Conservation (phyloP, 2,888 invertebrate genomes). For the Lysandra coridon region DNA sequence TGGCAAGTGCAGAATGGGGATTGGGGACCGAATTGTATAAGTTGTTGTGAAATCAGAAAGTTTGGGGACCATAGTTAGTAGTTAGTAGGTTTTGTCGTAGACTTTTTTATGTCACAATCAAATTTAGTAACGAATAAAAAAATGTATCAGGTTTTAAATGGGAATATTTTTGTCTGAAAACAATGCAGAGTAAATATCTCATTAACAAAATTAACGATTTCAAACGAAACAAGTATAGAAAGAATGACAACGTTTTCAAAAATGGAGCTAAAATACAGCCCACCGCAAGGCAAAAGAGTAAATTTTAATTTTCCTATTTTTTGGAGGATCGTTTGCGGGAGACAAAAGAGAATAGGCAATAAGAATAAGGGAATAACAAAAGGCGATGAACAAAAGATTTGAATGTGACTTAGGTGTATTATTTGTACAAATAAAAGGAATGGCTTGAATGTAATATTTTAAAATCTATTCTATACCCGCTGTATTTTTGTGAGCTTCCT, state of each 20-base stretch:
- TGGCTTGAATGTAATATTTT: background rate
- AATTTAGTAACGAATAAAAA: no score
- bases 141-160: no score
- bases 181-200: background rate
- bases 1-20: no score
- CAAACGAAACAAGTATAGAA: background rate
- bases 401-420: conserved; percentile 10
- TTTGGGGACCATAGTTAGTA: no score
- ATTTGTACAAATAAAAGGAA: conserved; percentile 8
- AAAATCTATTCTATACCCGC: background rate
- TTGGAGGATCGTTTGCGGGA: background rate
- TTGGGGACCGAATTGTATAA: no score
- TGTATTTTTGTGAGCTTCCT: background rate
- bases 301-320: conserved; percentile 5
- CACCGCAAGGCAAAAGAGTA: background rate
- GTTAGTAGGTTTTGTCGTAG: no score
- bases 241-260: background rate
- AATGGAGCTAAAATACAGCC: background rate
- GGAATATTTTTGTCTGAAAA: background rate
- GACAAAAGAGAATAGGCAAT: conserved; percentile 8
- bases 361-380: conserved; percentile 19
- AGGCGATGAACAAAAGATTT: conserved; percentile 18
- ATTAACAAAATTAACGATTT: background rate
- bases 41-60: no score
- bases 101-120: no score